These are phyloP conservation scores for Microcebus lehilahytsara DNA, from an alignment of 2,113 vertebrate genomes.

Conservation along the genomic window DNA sequence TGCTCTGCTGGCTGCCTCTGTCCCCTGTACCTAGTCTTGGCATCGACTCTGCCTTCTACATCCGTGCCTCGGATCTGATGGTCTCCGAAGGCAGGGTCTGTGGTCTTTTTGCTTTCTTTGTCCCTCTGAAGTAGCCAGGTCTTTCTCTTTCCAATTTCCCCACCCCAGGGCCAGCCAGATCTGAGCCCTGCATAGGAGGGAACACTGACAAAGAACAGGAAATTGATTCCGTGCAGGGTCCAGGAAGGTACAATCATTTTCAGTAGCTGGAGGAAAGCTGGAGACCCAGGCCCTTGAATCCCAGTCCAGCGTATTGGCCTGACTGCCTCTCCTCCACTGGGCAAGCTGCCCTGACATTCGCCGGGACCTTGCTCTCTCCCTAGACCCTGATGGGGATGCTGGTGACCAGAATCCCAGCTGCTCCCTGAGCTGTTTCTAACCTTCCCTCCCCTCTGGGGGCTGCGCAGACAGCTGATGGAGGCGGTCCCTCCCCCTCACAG, in stretches of 20 bases:
- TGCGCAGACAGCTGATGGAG: conserved; percentile 44
- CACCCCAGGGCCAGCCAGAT: neutral
- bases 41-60: neutral
- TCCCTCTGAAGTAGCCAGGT: neutral
- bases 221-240: neutral
- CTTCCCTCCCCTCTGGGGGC: conserved; percentile 48
- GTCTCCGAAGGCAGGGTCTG: neutral
- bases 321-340: no score
- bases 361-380: neutral
- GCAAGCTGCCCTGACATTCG: neutral
- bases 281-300: neutral
- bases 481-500: conserved; percentile 55
- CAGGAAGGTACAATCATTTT: neutral
- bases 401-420: conserved; percentile 62
- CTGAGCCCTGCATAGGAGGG: neutral
- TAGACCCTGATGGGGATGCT: conserved; percentile 22
- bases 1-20: neutral
- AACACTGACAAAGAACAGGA: neutral
- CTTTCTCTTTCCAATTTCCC: neutral
- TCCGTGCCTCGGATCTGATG: neutral
- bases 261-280: neutral
- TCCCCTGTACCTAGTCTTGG: neutral
- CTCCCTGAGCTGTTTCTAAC: conserved; percentile 53
- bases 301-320: neutral
- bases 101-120: neutral